Base-by-base conservation (phyloP, 2,888 invertebrate species). In the Craniophora ligustri region DNA sequence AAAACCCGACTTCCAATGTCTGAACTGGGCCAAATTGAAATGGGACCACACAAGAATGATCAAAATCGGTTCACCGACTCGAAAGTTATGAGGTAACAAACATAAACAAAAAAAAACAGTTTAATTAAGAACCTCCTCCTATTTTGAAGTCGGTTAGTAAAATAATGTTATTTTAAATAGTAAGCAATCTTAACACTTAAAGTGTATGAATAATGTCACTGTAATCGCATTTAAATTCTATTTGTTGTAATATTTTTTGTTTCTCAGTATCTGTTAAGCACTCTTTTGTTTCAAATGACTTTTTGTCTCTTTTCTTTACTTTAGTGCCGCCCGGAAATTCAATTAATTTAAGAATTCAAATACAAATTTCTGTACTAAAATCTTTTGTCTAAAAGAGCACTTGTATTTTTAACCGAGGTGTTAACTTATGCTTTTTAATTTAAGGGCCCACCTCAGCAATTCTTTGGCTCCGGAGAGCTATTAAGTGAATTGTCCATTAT, bases 401-500 rank as follows among this genome's bases (percentile, higher is more conserved):
- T 51, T 42, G 31, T 58, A 46, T 60, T 64, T 42, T 40, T 26
- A 46, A 48, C 18, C 13, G 55, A 56, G 54, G 63, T 72, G 67
- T 58, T 67, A 74, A 64, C 48, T 66, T 70, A 61, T 51, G 59
- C 48, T 60, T 67, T 74, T 74, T 70, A 75, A 76, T 76, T 76
- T 62, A 67, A 51, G 67, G 46, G 55, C 26, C 39, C 49, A 44
- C 48, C 46, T 63, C 46, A 30, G 32, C 56, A 45, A 46, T 46
- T 44, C 51, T 45, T 63, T 47, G 50, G 28, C 57, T 44, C 45
- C n/a, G n/a, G 38, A 51, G 48, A 38, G 59, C 45, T 65, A 55
- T 65, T 46, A 55, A 70, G 40, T 61, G 47, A 42, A 55, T 44
- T 59, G 64, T 62, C 67, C 71, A 68, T 76, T 76, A 64, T 77